Evolutionary conservation across 1,140 invertebrate genomes (phyloP).

Genomic region (Aphis gossypii): DNA sequence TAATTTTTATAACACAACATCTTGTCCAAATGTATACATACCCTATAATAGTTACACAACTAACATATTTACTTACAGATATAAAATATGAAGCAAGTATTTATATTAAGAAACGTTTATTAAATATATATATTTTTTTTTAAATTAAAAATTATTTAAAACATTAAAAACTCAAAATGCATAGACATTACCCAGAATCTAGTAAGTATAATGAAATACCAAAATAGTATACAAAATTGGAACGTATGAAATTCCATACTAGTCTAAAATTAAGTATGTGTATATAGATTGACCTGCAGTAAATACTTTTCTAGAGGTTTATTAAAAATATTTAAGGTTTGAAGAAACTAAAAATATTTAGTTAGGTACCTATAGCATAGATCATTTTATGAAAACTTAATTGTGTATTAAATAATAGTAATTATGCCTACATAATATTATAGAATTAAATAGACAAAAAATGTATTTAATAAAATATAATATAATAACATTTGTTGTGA

Average conservation of each 20-base stretch:
- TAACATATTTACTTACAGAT: neutral
- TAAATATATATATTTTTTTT: neutral
- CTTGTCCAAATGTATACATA: neutral
- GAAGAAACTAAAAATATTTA: neutral
- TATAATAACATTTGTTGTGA: neutral
- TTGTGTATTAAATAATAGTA: neutral
- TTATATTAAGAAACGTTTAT: neutral
- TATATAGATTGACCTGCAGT: neutral
- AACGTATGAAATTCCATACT: neutral
- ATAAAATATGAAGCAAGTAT: neutral
- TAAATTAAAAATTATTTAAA: neutral
- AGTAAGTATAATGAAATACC: conserved; percentile 9
- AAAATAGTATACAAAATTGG: neutral
- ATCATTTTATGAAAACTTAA: neutral
- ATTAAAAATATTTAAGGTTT: neutral
- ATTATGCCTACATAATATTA: fast-evolving
- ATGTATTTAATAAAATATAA: neutral
- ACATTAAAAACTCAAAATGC: neutral
- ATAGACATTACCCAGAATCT: neutral
- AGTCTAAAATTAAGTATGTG: neutral
- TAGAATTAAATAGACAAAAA: no score
- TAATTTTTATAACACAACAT: neutral
- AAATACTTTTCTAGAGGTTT: neutral
- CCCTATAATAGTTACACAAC: neutral
- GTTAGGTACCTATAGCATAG: neutral